Conservation (phyloP, 1,140 invertebrate genomes). For the Eumeta japonica region DNA sequence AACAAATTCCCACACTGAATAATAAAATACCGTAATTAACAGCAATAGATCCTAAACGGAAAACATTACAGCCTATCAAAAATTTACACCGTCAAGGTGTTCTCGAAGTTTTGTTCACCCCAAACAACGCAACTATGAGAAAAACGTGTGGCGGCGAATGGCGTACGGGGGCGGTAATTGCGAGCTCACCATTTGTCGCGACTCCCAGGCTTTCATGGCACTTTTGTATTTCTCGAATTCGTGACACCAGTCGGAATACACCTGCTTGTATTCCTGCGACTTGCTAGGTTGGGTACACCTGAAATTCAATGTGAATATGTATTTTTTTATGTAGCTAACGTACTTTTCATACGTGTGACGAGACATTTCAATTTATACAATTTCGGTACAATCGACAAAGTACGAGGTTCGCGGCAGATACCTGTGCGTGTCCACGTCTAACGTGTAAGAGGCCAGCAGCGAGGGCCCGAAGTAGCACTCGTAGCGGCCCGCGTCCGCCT, state of each 20-base stretch:
- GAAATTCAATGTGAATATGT: conserved; percentile 9
- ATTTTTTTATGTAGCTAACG: not conserved
- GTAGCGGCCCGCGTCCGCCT: conserved; percentile 69
- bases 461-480: conserved; percentile 69
- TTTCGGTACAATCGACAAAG: no score
- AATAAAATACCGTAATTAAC: no score
- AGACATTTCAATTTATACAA: no score
- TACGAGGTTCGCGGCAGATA: no score
- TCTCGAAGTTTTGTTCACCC: no score
- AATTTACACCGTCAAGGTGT: no score
- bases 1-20: no score
- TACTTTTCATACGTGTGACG: conserved; percentile 1
- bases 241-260: conserved; percentile 79
- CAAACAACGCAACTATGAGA: not conserved
- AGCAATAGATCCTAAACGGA: no score
- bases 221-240: conserved; percentile 80
- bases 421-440: conserved; percentile 71
- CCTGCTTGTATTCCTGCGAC: conserved; percentile 71
- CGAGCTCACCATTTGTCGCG: conserved; percentile 66
- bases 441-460: conserved; percentile 68
- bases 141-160: no score
- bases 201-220: conserved; percentile 75
- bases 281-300: conserved; percentile 69
- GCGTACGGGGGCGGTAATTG: no score
- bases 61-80: no score